phyloP scores from a whole-genome alignment of 2,113 vertebrate genomes.

The Scartelaos histophorus region DNA sequence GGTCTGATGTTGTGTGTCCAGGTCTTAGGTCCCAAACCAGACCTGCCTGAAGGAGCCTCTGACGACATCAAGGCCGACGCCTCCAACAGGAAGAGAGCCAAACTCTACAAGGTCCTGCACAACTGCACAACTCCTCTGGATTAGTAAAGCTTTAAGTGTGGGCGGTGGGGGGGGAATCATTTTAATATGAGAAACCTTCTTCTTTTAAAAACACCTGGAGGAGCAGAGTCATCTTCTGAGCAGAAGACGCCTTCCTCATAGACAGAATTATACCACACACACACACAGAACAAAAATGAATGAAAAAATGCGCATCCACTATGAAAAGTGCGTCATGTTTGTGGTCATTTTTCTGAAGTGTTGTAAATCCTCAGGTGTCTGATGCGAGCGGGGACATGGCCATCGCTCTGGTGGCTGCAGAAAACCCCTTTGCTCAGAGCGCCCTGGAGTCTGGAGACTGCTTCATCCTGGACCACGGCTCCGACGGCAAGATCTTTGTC shows the following conservation, averaged over 20 bases:
- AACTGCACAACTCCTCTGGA: neutral
- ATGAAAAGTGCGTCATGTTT: no score
- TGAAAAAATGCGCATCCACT: no score
- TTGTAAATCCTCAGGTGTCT: conserved; percentile 81
- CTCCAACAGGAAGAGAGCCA: conserved; percentile 89
- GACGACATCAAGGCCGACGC: conserved; percentile 84
- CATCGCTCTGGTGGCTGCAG: conserved; percentile 89
- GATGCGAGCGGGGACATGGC: conserved; percentile 84
- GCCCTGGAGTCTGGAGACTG: conserved; percentile 90
- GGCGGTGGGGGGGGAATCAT: neutral
- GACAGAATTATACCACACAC: no score
- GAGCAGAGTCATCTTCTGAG: no score
- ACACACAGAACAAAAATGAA: no score
- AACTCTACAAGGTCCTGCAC: conserved; percentile 98
- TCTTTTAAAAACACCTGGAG: neutral
- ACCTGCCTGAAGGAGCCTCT: conserved; percentile 76
- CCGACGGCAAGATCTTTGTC: conserved; percentile 91
- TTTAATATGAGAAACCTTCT: neutral
- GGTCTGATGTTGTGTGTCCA: conserved; percentile 44
- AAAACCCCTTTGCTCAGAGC: conserved; percentile 93
- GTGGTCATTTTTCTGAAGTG: no score
- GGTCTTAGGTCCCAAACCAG: conserved; percentile 91
- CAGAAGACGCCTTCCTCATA: neutral
- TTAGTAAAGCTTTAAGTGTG: neutral
- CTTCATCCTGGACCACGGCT: conserved; percentile 95